These are phyloP conservation scores for Bungarus multicinctus DNA, from an alignment of 2,113 vertebrate species.

Conservation along the genomic window DNA sequence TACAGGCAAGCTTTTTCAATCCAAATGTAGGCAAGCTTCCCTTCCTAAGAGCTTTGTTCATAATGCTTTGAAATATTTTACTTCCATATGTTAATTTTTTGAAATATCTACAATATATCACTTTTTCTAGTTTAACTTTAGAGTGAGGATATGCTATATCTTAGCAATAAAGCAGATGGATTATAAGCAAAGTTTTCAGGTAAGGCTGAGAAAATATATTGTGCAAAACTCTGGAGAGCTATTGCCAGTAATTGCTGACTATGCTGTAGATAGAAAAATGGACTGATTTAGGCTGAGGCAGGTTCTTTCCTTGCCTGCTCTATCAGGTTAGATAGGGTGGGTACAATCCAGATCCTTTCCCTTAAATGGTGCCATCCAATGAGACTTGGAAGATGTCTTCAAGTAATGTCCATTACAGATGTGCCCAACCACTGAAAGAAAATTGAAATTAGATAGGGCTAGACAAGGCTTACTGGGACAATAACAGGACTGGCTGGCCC, in stretches of 20 bases:
- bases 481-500: too few relatives aligned
- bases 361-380: background rate
- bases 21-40: background rate
- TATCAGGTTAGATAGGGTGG: background rate
- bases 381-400: background rate
- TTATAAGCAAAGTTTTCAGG: background rate
- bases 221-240: background rate
- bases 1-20: background rate
- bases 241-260: background rate
- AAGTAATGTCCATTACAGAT: background rate
- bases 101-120: background rate
- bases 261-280: background rate
- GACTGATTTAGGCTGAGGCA: background rate
- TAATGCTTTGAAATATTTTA: background rate
- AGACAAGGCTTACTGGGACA: background rate
- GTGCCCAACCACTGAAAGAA: background rate
- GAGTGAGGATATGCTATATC: background rate
- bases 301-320: background rate
- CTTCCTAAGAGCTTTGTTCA: background rate
- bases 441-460: background rate
- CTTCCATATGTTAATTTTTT: background rate
- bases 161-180: background rate
- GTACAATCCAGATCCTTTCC: background rate
- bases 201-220: background rate
- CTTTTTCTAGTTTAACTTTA: background rate